Evolutionary conservation across 1,140 invertebrate genomes (phyloP).

Genomic region (Lordiphosa stackelbergi): DNA sequence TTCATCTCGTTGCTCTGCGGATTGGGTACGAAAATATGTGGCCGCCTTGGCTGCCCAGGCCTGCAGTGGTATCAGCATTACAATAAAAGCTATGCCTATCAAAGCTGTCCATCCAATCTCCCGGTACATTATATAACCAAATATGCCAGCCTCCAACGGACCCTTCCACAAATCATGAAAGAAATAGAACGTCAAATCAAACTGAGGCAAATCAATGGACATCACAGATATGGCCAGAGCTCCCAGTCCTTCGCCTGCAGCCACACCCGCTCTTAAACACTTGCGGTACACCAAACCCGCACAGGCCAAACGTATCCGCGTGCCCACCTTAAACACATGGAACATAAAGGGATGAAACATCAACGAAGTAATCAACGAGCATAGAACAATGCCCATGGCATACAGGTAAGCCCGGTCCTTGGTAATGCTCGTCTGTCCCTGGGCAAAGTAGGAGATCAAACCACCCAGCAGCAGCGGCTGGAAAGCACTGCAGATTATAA

Average conservation of each 20-base stretch:
- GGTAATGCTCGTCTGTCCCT: conserved; percentile 51
- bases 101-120: conserved; percentile 82
- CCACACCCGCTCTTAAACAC: conserved; percentile 81
- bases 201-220: conserved; percentile 79
- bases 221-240: conserved; percentile 91
- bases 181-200: conserved; percentile 60
- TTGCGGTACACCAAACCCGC: conserved; percentile 76
- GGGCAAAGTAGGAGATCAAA: conserved; percentile 81
- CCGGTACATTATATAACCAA: conserved; percentile 78
- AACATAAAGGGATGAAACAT: conserved; percentile 85
- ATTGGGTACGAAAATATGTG: conserved; percentile 80
- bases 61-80: conserved; percentile 90
- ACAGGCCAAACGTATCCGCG: conserved; percentile 80
- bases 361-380: conserved; percentile 79
- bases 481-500: conserved; percentile 72
- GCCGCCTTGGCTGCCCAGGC: conserved; percentile 81
- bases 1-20: conserved; percentile 86
- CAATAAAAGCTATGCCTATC: conserved; percentile 85
- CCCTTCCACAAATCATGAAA: conserved; percentile 70
- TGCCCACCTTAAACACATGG: conserved; percentile 80
- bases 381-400: conserved; percentile 80
- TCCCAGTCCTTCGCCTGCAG: conserved; percentile 82
- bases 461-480: conserved; percentile 82
- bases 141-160: conserved; percentile 75
- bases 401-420: conserved; percentile 79